Conservation (phyloP, 2,888 invertebrate species). For the Pyrrhosoma nymphula region DNA sequence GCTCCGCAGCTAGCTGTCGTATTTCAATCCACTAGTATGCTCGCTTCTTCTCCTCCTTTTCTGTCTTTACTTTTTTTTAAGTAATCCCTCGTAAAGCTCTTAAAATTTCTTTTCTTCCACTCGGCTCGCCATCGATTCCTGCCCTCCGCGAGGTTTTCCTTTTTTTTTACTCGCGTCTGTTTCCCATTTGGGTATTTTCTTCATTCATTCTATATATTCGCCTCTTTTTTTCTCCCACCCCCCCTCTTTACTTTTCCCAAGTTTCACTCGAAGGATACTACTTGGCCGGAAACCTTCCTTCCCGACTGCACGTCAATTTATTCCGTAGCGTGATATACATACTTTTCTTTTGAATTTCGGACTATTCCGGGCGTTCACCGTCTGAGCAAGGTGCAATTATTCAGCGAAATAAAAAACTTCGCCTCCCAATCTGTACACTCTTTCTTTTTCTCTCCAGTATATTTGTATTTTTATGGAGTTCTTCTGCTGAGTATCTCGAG, state of each 20-base stretch:
- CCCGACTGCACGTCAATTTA: background rate
- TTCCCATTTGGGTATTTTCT: slow-evolving; percentile 10
- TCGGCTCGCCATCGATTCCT: background rate
- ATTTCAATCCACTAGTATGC: slow-evolving; percentile 14
- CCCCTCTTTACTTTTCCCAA: background rate
- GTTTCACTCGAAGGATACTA: background rate
- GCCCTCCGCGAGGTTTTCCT: background rate
- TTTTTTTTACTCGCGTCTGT: background rate
- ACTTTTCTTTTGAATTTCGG: background rate
- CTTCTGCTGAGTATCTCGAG: background rate
- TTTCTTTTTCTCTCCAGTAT: background rate
- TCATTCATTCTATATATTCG: background rate
- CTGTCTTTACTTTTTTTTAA: background rate
- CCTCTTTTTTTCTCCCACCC: background rate
- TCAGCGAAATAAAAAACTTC: background rate
- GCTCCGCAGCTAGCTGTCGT: background rate
- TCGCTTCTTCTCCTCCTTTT: background rate
- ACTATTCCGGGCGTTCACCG: background rate
- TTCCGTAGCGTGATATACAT: background rate
- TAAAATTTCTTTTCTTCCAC: background rate
- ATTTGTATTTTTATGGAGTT: background rate
- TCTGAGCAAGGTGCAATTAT: background rate
- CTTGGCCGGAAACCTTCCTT: background rate
- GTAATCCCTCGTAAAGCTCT: slow-evolving; percentile 21
- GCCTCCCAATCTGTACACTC: background rate